Evolutionary conservation across 1,140 invertebrate species (phyloP).

Genomic region (Drosophila serrata): DNA sequence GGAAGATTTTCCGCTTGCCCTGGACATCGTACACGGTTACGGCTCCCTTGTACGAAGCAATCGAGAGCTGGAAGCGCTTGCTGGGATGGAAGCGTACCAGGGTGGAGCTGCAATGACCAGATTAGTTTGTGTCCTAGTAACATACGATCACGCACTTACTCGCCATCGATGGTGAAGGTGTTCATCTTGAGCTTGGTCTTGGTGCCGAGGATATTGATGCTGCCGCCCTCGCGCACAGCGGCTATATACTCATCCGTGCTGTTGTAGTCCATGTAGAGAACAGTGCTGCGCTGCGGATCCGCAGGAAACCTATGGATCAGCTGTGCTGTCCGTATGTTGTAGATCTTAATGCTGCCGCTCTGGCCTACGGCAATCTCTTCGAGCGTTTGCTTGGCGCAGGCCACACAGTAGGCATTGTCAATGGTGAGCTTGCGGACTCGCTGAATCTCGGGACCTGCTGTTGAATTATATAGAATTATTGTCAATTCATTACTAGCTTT

Average conservation of each 20-base stretch:
- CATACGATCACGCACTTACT: conserved; percentile 51
- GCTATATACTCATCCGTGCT: conserved; percentile 80
- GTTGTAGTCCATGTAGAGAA: conserved; percentile 80
- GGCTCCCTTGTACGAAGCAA: conserved; percentile 75
- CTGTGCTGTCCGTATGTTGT: conserved; percentile 68
- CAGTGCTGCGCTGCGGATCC: conserved; percentile 63
- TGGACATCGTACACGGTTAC: conserved; percentile 77
- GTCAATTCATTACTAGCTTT: conserved; percentile 10
- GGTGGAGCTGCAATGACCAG: conserved; percentile 58
- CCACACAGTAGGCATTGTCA: conserved; percentile 76
- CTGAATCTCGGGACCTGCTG: conserved; percentile 66
- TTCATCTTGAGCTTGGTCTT: conserved; percentile 78
- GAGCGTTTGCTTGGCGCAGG: conserved; percentile 63
- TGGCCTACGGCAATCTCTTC: conserved; percentile 82
- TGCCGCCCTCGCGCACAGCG: conserved; percentile 75
- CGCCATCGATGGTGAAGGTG: conserved; percentile 67
- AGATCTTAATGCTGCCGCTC: conserved; percentile 71
- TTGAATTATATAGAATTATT: not conserved
- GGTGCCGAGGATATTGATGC: conserved; percentile 76
- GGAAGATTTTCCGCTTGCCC: conserved; percentile 68
- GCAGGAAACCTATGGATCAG: conserved; percentile 72
- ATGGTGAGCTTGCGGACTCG: conserved; percentile 78
- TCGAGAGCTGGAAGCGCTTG: conserved; percentile 72
- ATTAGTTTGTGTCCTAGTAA: not conserved
- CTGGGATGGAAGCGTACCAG: conserved; percentile 79